Evolutionary conservation across 2,888 invertebrate genomes (phyloP).

Genomic region (Seira musarum): DNA sequence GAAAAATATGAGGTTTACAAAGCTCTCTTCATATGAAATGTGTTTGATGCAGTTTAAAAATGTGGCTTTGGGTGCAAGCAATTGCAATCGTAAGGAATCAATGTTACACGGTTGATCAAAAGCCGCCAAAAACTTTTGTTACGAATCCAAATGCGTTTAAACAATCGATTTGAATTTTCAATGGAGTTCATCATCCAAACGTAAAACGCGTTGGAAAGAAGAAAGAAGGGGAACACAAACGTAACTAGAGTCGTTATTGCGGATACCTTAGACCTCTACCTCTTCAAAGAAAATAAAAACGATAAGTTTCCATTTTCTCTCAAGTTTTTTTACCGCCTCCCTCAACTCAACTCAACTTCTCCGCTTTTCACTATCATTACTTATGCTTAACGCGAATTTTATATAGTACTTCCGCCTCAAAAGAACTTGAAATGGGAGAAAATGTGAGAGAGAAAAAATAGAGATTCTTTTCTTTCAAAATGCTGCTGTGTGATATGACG

Average conservation of each 20-base stretch:
- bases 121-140: no score
- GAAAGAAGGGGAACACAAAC: constrained; percentile 10
- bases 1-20: no score
- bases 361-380: constrained; percentile 34
- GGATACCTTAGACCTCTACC: no score
- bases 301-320: constrained; percentile 30
- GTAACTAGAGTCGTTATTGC: no score
- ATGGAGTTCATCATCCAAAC: constrained; percentile 24
- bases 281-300: constrained; percentile 10
- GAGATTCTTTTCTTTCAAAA: no score
- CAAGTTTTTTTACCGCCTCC: constrained; percentile 21
- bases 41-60: no score
- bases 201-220: background rate
- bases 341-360: constrained; percentile 6
- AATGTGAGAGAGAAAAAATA: background rate
- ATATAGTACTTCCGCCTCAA: constrained; percentile 23
- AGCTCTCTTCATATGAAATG: no score
- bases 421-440: background rate
- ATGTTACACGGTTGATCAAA: no score
- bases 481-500: constrained; percentile 22
- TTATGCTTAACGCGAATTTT: constrained; percentile 48
- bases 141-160: no score
- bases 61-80: no score
- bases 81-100: no score
- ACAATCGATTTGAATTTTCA: constrained; percentile 46